Evolutionary conservation across 1,140 invertebrate genomes (phyloP).

Genomic region (Magallana gigas): DNA sequence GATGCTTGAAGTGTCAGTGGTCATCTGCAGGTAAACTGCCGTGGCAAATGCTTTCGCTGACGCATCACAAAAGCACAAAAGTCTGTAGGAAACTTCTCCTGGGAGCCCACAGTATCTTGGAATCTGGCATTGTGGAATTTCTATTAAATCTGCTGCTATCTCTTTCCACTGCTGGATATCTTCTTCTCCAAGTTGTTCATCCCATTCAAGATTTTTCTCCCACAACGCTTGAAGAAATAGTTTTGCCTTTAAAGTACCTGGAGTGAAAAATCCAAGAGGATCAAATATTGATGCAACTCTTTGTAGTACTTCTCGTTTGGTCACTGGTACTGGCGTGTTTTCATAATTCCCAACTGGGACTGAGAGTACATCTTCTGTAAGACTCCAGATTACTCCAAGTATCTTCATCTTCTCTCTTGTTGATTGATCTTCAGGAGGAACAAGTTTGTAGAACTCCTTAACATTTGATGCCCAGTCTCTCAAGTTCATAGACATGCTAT

Average conservation of each 20-base stretch:
- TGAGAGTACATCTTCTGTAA: conserved; percentile 19
- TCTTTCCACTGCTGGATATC: conserved; percentile 13
- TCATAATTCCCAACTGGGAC: background rate
- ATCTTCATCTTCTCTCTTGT: conserved; percentile 37
- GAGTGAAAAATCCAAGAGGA: too few species aligned
- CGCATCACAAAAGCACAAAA: background rate
- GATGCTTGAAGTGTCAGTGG: background rate
- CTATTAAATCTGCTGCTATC: background rate
- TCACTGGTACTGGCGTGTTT: background rate
- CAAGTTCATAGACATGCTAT: conserved; percentile 50
- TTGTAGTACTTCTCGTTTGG: conserved; percentile 45
- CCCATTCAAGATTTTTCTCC: conserved; percentile 40
- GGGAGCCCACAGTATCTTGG: too few species aligned
- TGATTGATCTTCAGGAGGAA: background rate
- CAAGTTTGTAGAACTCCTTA: background rate
- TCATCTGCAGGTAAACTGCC: conserved; percentile 25
- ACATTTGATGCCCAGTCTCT: background rate
- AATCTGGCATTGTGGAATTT: too few species aligned
- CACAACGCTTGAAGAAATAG: conserved; percentile 42
- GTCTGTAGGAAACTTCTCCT: too few species aligned
- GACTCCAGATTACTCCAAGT: conserved; percentile 37
- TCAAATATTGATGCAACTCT: background rate
- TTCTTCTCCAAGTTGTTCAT: conserved; percentile 9
- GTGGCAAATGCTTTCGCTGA: conserved; percentile 41
- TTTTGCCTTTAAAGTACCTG: background rate